These are phyloP conservation scores for Pteruthius melanotis DNA, from an alignment of 2,113 vertebrate genomes.

Conservation along the genomic window DNA sequence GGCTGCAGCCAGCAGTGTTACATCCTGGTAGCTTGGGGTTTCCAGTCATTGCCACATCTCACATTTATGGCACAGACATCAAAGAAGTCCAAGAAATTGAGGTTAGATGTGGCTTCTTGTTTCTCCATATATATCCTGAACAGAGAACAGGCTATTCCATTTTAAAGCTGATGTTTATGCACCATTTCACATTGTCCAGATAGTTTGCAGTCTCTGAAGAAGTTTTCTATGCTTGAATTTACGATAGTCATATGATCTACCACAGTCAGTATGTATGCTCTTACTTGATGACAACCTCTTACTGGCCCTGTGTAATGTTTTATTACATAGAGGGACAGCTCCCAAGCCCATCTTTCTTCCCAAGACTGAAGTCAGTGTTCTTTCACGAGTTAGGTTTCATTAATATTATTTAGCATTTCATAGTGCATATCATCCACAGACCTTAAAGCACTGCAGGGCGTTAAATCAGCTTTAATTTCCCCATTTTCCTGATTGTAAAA, in stretches of 20 bases:
- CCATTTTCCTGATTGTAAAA: conserved; percentile 6
- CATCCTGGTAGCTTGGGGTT: background rate
- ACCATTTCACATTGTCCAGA: background rate
- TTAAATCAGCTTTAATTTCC: conserved; percentile 27
- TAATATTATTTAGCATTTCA: conserved; percentile 3
- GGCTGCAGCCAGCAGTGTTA: background rate
- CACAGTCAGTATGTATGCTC: background rate
- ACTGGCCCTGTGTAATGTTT: background rate
- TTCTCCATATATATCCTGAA: background rate
- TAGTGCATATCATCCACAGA: background rate
- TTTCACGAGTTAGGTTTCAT: background rate
- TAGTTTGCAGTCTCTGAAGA: background rate
- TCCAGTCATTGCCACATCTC: background rate
- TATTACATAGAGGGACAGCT: background rate
- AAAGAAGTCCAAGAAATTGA: background rate
- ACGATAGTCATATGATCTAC: background rate
- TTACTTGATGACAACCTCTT: background rate
- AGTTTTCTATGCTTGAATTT: background rate
- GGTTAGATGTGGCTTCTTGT: background rate
- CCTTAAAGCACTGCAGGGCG: background rate
- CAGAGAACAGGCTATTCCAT: background rate
- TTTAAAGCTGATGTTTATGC: background rate
- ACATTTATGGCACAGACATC: background rate
- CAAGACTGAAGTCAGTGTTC: background rate
- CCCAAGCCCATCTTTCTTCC: background rate